Base-by-base conservation (phyloP, 2,888 invertebrate species). In the Euplexia lucipara region DNA sequence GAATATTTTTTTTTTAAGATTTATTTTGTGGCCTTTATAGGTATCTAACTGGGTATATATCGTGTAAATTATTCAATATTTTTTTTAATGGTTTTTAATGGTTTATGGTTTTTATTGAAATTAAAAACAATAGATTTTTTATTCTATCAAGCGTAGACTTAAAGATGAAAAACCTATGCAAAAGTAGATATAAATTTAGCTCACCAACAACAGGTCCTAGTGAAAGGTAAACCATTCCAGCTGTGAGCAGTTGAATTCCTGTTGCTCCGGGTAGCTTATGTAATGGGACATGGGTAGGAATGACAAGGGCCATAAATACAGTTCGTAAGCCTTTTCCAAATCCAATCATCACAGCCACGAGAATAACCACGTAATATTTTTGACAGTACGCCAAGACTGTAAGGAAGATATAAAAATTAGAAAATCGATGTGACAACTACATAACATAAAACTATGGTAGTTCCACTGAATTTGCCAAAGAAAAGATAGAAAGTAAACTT, bases 281-380 rank as follows among this genome's bases (percentile, higher is more conserved):
- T 14, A 97, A 84, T 0, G 97, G 96, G 44, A 97, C 97, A 83
- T 97, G 96, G 0, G 96, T 96, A 3, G 97, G 97, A 79, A 97
- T 97, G 12, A 97, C 97, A 5, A 97, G 88, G 0, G 97, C 97
- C 96, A 97, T 97, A 82, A 97, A 97, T 7, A 97, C 97, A 5
- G 97, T 97, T 60, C 97, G 92, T 1, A 97, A 87, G 0, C 97
- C 97, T 90, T 97, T 97, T 20, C 97, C 97, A 64, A 96, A 95
- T 0, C 97, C 97, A 70, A 97, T 96, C 73, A 97, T 95, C 0
- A 96, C 95, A 34, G 97, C 96, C 14, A 97, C 96, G 16, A 95
- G 73, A 26, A 97, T 84, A 0, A 96, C 94, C 1, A 96, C 89
- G 12, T 86, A 82, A 83, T 96, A 97, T 12, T 95, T 94, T 72